Base-by-base conservation (phyloP, 2,888 invertebrate species). In the Coremacera marginata region DNA sequence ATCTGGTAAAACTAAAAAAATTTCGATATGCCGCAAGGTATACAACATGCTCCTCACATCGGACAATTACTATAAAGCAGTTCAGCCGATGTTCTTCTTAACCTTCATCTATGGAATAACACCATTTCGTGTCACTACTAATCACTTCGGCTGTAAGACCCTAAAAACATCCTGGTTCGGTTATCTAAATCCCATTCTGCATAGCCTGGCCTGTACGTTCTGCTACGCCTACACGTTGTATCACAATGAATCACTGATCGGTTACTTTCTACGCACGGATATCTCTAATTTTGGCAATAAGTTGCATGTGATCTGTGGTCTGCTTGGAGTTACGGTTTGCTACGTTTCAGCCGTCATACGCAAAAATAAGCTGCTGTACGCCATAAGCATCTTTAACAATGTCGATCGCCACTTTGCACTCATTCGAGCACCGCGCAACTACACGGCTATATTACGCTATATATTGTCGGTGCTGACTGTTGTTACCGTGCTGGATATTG, bases 201-300 rank as follows among this genome's bases (percentile, higher is more conserved):
- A 70, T 16, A 65, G 79, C 7, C 1, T 27, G 0, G 7, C 65
- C 0, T 80, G 78, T 57, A 76, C 62, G 0, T 79, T 60, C 11
- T 80, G 80, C 51, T 82, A 79, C 70, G 52, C 67, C 11, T 75
- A 77, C 19, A 68, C 80, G 0, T 60, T 80, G 11, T 22, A 77
- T 25, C 70, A 79, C 67, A 77, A 79, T 14, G 79, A 80, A 77
- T 80, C 82, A 19, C 72, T 81, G 0, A 82, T 81, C n/a, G 82
- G 82, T 0, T 80, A 80, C 34, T 83, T 83, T 65, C 44, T 83
- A 9, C 70, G 75, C 19, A 81, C 79, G 1, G 71, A 81, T 19
- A 65, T 83, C 1, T 79, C 81, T 11, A 73, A 77, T 25, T 74
- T 80, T 34, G 80, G 80, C 49, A 80, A 75, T 57, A 73, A 78